Base-by-base conservation (phyloP, 2,113 vertebrate genomes). In the Vulpes lagopus region DNA sequence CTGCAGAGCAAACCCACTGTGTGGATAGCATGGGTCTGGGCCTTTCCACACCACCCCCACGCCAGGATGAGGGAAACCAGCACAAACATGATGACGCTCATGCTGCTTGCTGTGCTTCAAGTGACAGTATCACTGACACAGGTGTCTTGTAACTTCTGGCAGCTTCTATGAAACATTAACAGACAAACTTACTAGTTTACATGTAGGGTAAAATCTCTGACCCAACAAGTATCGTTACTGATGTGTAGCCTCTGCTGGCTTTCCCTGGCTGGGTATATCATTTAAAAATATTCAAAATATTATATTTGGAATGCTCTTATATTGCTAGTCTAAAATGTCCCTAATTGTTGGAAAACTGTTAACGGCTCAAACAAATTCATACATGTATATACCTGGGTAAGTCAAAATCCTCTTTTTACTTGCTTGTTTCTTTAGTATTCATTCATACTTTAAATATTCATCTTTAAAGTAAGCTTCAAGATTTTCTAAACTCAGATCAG, bases 381-480 rank as follows among this genome's bases (percentile, higher is more conserved):
- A 60, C 11, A 60, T 27, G 8, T 51, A n/a, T 67, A 17, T 82
- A n/a, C 25, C 43, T 80, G 7, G 14, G 55, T 30, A 78, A 38
- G 7, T 64, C 32, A 89, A 59, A 93, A 86, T 59, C 19, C 19
- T 71, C 51, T 76, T 73, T 22, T 43, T 65, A 15, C 35, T 59
- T 74, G 5, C 25, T 65, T 79, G 7, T 16, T 38, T 53, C 16
- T 27, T 8, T 59, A 32, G 17, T 64, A 5, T 1, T 80, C 38
- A 5, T 1, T 80, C 38, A 19, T 83, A 27, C 49, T 90, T 88
- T 92, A 69, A 73, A 43, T 73, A 73, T 12, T 73, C 20, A 23
- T 76, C 65, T n/a, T 89, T 93, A 49, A 67, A 83, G n/a, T 79
- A 94, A 86, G 27, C 43, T 83, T 82, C n/a, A n/a, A 53, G 55